Conservation (phyloP, 2,113 vertebrate species). For the human (Homo sapiens) region DNA sequence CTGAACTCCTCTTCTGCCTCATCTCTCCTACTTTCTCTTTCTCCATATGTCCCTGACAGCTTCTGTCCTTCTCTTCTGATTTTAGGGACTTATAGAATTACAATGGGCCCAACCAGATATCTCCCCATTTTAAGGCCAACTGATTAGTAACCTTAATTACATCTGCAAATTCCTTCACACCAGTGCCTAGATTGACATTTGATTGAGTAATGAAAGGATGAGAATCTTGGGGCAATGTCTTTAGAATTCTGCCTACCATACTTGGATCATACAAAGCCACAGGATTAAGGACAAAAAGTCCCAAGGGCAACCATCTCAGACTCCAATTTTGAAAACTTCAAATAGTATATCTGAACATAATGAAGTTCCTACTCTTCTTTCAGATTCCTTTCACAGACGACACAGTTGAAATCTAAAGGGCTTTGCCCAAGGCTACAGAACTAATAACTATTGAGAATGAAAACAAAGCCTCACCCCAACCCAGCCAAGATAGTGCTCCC, state of each 20-base stretch:
- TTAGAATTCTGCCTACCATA: background rate
- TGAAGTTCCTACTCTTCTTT: background rate
- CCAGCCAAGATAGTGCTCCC: background rate
- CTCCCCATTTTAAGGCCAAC: background rate
- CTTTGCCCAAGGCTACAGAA: background rate
- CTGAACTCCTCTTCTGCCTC: background rate
- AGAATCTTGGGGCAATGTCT: background rate
- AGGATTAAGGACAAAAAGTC: background rate
- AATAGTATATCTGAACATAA: background rate
- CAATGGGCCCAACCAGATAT: background rate
- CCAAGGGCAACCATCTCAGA: background rate
- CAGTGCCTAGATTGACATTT: background rate
- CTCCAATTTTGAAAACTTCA: background rate
- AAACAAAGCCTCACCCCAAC: background rate
- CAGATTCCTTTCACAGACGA: background rate
- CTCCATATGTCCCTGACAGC: background rate
- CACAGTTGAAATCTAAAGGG: background rate
- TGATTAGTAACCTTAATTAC: background rate
- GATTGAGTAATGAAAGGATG: too few relatives aligned
- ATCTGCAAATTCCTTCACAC: background rate
- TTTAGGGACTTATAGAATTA: background rate
- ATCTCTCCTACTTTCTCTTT: background rate
- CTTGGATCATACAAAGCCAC: background rate
- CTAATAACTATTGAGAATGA: background rate
- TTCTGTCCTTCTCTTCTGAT: background rate